Percentiles rank a stretch among this genome's conserved stretches.
These are phyloP conservation scores for Ochropleura plecta DNA, from an alignment of 2,888 invertebrate species.

Conservation along the genomic window DNA sequence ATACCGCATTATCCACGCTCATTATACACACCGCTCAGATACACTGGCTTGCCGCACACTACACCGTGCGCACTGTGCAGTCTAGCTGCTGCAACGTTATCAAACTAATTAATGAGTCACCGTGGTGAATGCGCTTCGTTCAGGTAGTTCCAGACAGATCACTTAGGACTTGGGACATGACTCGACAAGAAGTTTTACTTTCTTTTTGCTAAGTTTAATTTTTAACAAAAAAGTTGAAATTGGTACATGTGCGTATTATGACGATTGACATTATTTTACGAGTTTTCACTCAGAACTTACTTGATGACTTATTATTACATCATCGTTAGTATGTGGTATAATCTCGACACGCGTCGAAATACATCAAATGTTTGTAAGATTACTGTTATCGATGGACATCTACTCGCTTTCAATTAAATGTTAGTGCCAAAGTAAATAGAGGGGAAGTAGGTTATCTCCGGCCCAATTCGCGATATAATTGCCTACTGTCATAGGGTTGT, in stretches of 20 bases:
- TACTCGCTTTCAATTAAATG: constrained; percentile 31
- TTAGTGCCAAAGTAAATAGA: no score
- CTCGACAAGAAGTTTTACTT: neutral
- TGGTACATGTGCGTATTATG: neutral
- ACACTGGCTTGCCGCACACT: neutral
- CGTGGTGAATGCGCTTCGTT: constrained; percentile 11
- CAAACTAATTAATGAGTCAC: constrained; percentile 23
- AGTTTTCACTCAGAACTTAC: neutral
- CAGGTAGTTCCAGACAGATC: constrained; percentile 11
- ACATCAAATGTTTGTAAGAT: constrained; percentile 19
- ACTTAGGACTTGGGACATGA: neutral
- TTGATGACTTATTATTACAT: neutral
- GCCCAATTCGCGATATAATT: no score
- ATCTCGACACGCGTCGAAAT: neutral
- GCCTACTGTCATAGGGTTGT: no score
- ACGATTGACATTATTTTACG: neutral
- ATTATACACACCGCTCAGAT: neutral
- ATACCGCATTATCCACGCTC: constrained; percentile 23
- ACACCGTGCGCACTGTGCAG: neutral
- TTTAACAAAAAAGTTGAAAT: no score
- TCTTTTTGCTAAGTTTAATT: no score
- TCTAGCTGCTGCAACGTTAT: neutral
- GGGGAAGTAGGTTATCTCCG: no score
- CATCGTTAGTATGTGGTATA: constrained; percentile 6
- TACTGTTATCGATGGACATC: constrained; percentile 18